Percentiles rank a stretch among this genome's conserved stretches.
Evolutionary conservation across 2,888 invertebrate species (phyloP).

Genomic region (Epistrophella euchroma): DNA sequence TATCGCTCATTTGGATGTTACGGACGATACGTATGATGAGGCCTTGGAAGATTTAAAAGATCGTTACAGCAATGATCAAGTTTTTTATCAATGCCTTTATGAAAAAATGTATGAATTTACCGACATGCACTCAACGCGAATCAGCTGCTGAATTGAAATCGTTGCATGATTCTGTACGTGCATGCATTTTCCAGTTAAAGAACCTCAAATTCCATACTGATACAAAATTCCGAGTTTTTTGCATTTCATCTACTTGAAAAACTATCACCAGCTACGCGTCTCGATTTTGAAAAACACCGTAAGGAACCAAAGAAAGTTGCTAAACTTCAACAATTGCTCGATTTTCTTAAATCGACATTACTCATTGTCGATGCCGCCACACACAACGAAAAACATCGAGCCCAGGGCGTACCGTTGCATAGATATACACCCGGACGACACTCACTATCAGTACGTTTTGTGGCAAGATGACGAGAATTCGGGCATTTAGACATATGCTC

Average conservation of each 20-base stretch:
- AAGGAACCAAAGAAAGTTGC: constrained; percentile 2
- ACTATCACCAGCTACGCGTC: too few species aligned
- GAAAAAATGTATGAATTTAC: not conserved
- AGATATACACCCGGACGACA: too few species aligned
- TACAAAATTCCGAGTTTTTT: not conserved
- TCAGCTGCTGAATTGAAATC: not conserved
- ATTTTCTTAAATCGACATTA: too few species aligned
- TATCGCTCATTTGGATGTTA: constrained; percentile 1
- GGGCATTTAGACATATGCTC: too few species aligned
- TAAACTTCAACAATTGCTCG: not conserved
- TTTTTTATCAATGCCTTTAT: not conserved
- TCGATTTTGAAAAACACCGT: constrained; percentile 31
- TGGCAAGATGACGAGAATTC: too few species aligned
- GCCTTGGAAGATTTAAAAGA: too few species aligned
- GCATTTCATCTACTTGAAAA: not conserved
- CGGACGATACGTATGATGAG: not conserved
- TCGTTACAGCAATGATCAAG: not conserved
- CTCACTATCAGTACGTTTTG: too few species aligned
- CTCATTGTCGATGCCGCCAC: too few species aligned
- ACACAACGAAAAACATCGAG: too few species aligned
- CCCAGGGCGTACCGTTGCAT: too few species aligned
- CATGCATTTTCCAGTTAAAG: not conserved
- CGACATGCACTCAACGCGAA: not conserved
- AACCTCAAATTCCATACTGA: not conserved
- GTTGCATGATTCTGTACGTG: not conserved